Evolutionary conservation across 2,888 invertebrate species (phyloP), one percentile per base, ranked within the genome.

Genomic region (Eugnorisma glareosa): DNA sequence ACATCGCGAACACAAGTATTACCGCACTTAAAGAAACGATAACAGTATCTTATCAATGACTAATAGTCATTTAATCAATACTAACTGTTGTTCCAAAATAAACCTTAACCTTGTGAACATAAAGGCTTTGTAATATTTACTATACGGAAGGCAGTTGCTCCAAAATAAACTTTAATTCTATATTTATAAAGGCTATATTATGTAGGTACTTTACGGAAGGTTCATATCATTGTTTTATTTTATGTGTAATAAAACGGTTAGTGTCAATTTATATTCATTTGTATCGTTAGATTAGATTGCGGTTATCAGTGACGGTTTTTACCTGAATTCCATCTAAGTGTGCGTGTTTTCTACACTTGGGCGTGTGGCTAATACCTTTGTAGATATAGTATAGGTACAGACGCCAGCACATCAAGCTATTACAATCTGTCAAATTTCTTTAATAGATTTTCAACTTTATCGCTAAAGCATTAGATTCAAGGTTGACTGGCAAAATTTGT

Each of bases 31-130:
- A 57, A 57, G 67, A 54, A 70, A 45, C 59, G 74, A 74, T 79
- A 79, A 61, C 61, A 63, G 0, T 79, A 75, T 68, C 75, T 75
- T 75, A 78, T 82, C 73, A 40, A 43, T 21, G 1, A 28, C 35
- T 73, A 86, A 79, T 82, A 86, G 71, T 45, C n/a, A 43, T 57
- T 51, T 69, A 67, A 83, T 79, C 63, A 79, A 73, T 68, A 75
- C 13, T 48, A 24, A 37, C 40, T 57, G n/a, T 21, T 73, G 37
- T 68, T 37, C 37, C 6, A 74, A 75, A 72, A 59, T 86, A 24
- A 68, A 83, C 73, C 61, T 61, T 86, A 73, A 45, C 1, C 0
- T 0, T 18, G 64, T 51, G 11, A 0, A 8, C 21, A 61, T 85
- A 82, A 48, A 73, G 63, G n/a, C 67, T 64, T 31, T 8, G 54